A percentile compares a stretch with the other conserved stretches of the same genome.
Evolutionary conservation across 2,888 invertebrate genomes (phyloP).

Genomic region (Labia minor): DNA sequence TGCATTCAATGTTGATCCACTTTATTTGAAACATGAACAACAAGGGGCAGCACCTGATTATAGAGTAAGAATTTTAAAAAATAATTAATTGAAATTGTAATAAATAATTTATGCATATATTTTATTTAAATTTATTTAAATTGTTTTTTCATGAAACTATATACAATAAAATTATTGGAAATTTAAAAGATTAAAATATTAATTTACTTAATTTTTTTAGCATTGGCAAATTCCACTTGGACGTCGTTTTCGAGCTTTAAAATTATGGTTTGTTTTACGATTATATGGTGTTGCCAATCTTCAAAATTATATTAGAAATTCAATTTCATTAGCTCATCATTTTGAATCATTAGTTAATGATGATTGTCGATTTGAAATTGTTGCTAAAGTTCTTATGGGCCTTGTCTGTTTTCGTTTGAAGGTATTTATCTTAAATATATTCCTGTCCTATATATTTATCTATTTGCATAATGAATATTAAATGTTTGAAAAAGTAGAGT

Average conservation of each 20-base stretch:
- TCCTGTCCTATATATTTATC: not conserved
- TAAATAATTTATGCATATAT: too few relatives aligned
- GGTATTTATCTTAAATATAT: slow-evolving; percentile 34
- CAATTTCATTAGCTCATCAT: slow-evolving; percentile 72
- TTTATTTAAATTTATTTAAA: too few relatives aligned
- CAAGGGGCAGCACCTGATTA: slow-evolving; percentile 87
- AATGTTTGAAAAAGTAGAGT: too few relatives aligned
- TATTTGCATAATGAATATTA: not conserved
- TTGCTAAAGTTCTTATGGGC: slow-evolving; percentile 82
- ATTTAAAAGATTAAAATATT: too few relatives aligned
- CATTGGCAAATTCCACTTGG: slow-evolving; percentile 97
- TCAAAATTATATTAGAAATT: slow-evolving; percentile 75
- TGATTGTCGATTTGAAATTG: slow-evolving; percentile 80
- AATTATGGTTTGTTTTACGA: slow-evolving; percentile 90
- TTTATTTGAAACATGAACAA: slow-evolving; percentile 89
- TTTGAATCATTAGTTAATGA: slow-evolving; percentile 66
- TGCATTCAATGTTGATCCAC: slow-evolving; percentile 93
- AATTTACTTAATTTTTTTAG: too few relatives aligned
- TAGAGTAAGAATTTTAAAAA: slow-evolving; percentile 42
- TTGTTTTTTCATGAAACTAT: too few relatives aligned
- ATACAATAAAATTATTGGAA: too few relatives aligned
- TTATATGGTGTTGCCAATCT: slow-evolving; percentile 81
- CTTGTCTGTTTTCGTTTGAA: slow-evolving; percentile 93
- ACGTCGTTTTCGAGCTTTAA: slow-evolving; percentile 80
- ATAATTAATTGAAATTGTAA: not conserved